Percentiles rank a stretch among this genome's conserved stretches.
Evolutionary conservation across 1,140 invertebrate species (phyloP).

Genomic region (Trichomalopsis sarcophagae): DNA sequence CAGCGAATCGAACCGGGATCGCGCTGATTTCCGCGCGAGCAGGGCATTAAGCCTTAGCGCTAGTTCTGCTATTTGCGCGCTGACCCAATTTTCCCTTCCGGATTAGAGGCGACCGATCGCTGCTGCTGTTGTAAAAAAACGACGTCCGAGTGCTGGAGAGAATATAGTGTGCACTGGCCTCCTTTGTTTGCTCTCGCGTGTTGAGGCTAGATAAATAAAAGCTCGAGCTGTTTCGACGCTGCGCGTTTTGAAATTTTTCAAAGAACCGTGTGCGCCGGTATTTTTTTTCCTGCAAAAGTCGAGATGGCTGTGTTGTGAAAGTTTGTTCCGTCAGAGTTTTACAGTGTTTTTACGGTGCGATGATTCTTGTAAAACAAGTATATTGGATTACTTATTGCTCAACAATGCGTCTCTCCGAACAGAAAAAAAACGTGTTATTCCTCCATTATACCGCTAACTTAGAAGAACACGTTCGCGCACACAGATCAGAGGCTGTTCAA

Average conservation of each 20-base stretch:
- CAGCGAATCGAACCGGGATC: background rate
- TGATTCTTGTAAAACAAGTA: no score
- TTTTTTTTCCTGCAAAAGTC: no score
- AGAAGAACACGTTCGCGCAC: background rate
- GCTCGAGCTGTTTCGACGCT: no score
- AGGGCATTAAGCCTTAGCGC: background rate
- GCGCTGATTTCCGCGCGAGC: background rate
- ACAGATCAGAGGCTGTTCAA: background rate
- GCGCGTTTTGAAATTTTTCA: no score
- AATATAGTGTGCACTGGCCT: background rate
- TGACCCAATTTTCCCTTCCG: conserved; percentile 13
- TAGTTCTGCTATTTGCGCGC: background rate
- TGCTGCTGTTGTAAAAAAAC: background rate
- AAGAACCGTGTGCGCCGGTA: no score
- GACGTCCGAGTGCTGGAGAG: background rate
- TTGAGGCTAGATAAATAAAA: no score
- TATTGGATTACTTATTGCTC: no score
- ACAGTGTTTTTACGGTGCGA: no score
- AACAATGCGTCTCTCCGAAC: no score
- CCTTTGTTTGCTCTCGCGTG: background rate
- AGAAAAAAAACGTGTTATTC: no score
- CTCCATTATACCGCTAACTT: background rate
- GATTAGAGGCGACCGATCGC: background rate
- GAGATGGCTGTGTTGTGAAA: no score
- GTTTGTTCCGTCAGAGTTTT: no score